A percentile compares a stretch with the other conserved stretches of the same genome.
Evolutionary conservation across 2,888 invertebrate species (phyloP).

Genomic region (Lasius fuliginosus): DNA sequence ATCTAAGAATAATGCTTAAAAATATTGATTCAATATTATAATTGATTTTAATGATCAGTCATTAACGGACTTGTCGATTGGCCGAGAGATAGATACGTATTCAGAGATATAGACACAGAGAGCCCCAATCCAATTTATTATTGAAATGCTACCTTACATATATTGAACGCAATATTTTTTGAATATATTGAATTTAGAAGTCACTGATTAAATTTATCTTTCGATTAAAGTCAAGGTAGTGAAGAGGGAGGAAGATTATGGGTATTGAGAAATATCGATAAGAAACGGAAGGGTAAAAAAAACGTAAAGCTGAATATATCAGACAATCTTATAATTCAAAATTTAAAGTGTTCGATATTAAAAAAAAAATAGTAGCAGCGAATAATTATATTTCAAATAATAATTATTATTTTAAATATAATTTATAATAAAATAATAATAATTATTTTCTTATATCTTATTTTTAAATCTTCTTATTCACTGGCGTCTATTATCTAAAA

Average conservation of each 20-base stretch:
- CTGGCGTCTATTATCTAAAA: neutral
- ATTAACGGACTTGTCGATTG: neutral
- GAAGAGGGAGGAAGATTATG: neutral
- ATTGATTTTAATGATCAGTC: conserved; percentile 10
- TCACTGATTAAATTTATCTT: neutral
- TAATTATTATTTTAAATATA: neutral
- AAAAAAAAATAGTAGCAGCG: neutral
- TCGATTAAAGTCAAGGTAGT: neutral
- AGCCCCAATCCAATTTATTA: neutral
- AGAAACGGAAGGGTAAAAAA: neutral
- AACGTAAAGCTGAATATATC: neutral
- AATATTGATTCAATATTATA: neutral
- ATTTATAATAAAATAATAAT: neutral
- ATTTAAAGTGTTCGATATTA: neutral
- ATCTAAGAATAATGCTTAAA: neutral
- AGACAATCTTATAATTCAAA: neutral
- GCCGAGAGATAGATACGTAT: neutral
- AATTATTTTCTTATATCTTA: neutral
- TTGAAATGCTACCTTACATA: neutral
- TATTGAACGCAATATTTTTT: neutral
- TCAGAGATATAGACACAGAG: neutral
- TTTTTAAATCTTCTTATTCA: neutral
- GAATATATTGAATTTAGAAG: neutral
- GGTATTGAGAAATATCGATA: conserved; percentile 22
- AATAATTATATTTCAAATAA: neutral